Base-by-base conservation (phyloP, 2,113 vertebrate species). In the Phylloscopus trochiloides region DNA sequence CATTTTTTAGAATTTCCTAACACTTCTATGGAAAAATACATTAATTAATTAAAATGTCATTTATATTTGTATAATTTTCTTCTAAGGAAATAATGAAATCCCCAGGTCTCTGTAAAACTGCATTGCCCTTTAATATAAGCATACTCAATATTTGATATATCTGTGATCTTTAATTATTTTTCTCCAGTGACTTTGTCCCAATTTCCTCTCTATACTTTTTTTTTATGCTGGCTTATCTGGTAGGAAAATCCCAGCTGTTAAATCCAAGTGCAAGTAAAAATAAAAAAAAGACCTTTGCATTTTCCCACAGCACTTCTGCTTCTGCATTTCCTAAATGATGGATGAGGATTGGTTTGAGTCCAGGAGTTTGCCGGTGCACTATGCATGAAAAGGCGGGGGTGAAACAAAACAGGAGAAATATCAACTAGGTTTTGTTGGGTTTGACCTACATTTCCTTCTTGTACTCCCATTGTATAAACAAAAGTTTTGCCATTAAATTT, bases 331-430 rank as follows among this genome's bases (percentile, higher is more conserved):
- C 67, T 66, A 67, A 86, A 88, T 92, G 90, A 92, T 79, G 55
- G 78, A 95, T 96, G 91, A 94, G 54, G 80, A 62, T 82, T 94
- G 67, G 78, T 67, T 79, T 77, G 40, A 94, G 38, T 75, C 50
- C 81, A 88, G 65, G 77, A 96, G 40, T 62, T 90, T 88, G 90
- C 78, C 65, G 68, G 74, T 80, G 58, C 57, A 25, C 59, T 74
- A 14, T 81, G 80, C 61, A 61, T 96, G 86, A 66, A 95, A 87
- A 94, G 72, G 42, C 76, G 67, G 71, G 38, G 81, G 61, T 93
- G 85, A 97, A 90, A 90, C 79, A 83, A 93, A 91, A 47, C 85
- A 90, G 73, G 50, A 91, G 74, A 86, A 68, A 82, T 55, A 58
- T 85, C 84, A 66, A 42, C 19, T 65, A 72, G 50, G 28, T 87